phyloP scores from a whole-genome alignment of 2,113 vertebrate species.

The Protobothrops mucrosquamatus region DNA sequence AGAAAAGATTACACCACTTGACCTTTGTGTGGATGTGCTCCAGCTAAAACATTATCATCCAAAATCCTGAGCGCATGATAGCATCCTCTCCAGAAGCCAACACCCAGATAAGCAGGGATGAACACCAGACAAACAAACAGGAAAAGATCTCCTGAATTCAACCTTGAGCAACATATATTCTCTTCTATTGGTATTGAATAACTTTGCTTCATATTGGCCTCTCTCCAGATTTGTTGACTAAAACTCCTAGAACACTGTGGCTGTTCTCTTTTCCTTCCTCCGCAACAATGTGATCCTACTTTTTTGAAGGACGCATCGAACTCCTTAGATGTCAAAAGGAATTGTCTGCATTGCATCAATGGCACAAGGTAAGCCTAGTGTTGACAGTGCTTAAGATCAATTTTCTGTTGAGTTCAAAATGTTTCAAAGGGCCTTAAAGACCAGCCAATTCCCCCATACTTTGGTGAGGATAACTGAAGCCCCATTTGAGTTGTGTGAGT shows the following conservation, averaged over 20 bases:
- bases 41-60: background rate
- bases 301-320: background rate
- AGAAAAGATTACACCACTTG: background rate
- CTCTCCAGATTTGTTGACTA: background rate
- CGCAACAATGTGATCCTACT: background rate
- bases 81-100: background rate
- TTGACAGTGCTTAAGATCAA: background rate
- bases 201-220: background rate
- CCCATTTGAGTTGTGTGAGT: background rate
- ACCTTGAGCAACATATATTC: background rate
- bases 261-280: background rate
- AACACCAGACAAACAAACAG: background rate
- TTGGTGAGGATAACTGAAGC: background rate
- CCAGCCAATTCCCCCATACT: background rate
- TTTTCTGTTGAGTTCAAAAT: background rate
- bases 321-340: background rate
- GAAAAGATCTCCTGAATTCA: background rate
- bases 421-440: background rate
- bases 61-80: background rate
- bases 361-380: background rate
- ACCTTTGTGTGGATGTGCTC: background rate
- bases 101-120: background rate
- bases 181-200: background rate
- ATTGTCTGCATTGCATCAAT: background rate
- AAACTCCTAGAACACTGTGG: background rate